Evolutionary conservation across 2,113 vertebrate genomes (phyloP), one percentile per base, ranked within the genome.

Genomic region (Cromileptes altivelis): DNA sequence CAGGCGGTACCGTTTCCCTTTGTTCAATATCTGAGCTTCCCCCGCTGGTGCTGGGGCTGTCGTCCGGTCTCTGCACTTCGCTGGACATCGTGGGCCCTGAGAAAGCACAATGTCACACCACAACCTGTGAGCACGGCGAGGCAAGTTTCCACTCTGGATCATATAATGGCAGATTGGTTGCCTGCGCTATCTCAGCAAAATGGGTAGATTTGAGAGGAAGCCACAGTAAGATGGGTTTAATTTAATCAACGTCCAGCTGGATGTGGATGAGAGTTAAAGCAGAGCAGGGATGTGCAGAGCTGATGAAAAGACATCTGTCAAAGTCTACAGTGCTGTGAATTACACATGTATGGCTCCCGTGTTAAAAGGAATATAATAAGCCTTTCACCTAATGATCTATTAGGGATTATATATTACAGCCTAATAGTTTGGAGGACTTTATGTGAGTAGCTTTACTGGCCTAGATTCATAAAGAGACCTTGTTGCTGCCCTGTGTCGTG

Each of bases 1-100:
- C 97, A 17, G 97, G 95, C 9, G 97, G 97, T 86, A 95, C 96
- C 30, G 96, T 94, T 88, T 99, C 98, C 65, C 98, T 96, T 23
- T 99, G 98, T 89, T 99, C 98, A 80, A 98, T 97, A 92, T 99
- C 98, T 3, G 98, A 99, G 95, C 98, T 99, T 55, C 98, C 98
- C 92, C 98, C 98, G 77, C 98, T 99, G 78, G 98, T 99, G 94
- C 98, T 98, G 85, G 98, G 98, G 91, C 98, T 99, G 91, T 99
- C 97, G 87, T 99, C 98, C 84, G 97, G 97, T 96, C 98, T 97
- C 93, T 99, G 98, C 90, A 97, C 97, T 94, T 99, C 98, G 56
- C 97, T 96, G 94, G 98, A 99, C 98, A 99, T 99, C 94, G 96
- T 98, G 94, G 97, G 94, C 95, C 94, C 95, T 91, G 52, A 30